Percentiles rank a stretch among this genome's conserved stretches.
Conservation (phyloP, 1,140 invertebrate species). For the Drosophila subobscura region DNA sequence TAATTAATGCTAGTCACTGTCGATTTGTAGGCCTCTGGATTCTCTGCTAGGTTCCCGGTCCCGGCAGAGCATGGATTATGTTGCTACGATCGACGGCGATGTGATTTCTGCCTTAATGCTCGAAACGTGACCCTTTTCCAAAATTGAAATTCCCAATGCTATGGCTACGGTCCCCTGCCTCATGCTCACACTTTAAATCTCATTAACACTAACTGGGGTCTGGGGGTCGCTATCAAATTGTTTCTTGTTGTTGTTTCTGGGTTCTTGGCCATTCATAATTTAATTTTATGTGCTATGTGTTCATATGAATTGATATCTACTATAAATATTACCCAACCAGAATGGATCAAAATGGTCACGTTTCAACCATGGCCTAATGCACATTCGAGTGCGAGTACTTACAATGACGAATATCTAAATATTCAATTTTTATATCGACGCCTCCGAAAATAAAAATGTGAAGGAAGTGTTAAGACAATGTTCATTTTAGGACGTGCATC, state of each 20-base stretch:
- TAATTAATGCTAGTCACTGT: conserved; percentile 76
- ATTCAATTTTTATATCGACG: conserved; percentile 22
- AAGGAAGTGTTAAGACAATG: background rate
- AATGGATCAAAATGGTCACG: conserved; percentile 13
- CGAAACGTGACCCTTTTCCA: conserved; percentile 66
- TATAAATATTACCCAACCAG: conserved; percentile 33
- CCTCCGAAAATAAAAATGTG: background rate
- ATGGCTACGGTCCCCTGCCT: conserved; percentile 23
- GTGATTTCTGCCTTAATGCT: conserved; percentile 62
- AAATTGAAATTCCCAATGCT: conserved; percentile 64
- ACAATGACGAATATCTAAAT: background rate
- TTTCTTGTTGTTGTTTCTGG: conserved; percentile 16
- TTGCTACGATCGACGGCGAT: conserved; percentile 47
- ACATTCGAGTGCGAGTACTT: no score
- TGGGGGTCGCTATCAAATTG: conserved; percentile 18
- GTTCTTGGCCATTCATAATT: conserved; percentile 78
- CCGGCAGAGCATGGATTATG: conserved; percentile 66
- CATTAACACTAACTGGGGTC: conserved; percentile 48
- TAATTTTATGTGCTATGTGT: conserved; percentile 55
- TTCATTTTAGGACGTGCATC: no score
- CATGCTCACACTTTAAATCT: conserved; percentile 7
- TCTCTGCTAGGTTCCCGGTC: conserved; percentile 37
- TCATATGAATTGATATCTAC: conserved; percentile 39
- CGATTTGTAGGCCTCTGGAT: conserved; percentile 37
- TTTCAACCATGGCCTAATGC: conserved; percentile 5